Evolutionary conservation across 2,888 invertebrate genomes (phyloP).

Genomic region (Philhelius pedissequus): DNA sequence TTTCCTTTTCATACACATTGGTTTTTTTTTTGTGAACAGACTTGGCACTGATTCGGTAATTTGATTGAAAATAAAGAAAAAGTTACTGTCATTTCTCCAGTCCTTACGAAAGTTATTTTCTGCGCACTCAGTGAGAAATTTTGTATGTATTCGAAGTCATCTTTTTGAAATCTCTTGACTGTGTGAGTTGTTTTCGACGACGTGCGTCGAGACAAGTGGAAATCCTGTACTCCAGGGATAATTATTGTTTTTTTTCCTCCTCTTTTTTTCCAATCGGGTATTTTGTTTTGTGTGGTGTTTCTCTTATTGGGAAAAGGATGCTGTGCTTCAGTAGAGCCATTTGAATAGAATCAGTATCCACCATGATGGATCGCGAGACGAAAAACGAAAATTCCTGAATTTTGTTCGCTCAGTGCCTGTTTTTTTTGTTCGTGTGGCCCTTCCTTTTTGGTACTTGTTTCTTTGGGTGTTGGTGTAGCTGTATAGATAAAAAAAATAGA

Average conservation of each 20-base stretch:
- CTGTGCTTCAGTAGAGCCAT: slow-evolving; percentile 54
- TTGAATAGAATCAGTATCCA: slow-evolving; percentile 13
- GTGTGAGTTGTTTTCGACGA: slow-evolving; percentile 29
- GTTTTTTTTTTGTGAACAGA: slow-evolving; percentile 31
- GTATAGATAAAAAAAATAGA: slow-evolving; percentile 19
- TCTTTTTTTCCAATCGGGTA: slow-evolving; percentile 42
- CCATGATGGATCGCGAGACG: slow-evolving; percentile 27
- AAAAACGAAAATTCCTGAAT: slow-evolving; percentile 46
- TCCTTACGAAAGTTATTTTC: slow-evolving; percentile 24
- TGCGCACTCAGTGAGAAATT: slow-evolving; percentile 58
- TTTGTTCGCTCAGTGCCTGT: background rate
- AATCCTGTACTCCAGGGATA: slow-evolving; percentile 61
- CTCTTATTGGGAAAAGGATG: slow-evolving; percentile 54
- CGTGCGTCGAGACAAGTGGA: slow-evolving; percentile 54
- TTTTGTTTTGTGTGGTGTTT: slow-evolving; percentile 47
- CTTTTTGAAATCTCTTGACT: slow-evolving; percentile 25
- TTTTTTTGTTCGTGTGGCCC: slow-evolving; percentile 26
- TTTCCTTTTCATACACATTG: slow-evolving; percentile 22
- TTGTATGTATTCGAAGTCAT: slow-evolving; percentile 50
- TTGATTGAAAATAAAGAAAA: slow-evolving; percentile 29
- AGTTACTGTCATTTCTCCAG: background rate
- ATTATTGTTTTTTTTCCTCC: slow-evolving; percentile 25
- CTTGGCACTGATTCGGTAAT: slow-evolving; percentile 27
- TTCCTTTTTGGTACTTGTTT: slow-evolving; percentile 3
- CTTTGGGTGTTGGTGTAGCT: background rate